Evolutionary conservation across 2,888 invertebrate genomes (phyloP), one percentile per base, ranked within the genome.

Genomic region (Epicampocera succincta): DNA sequence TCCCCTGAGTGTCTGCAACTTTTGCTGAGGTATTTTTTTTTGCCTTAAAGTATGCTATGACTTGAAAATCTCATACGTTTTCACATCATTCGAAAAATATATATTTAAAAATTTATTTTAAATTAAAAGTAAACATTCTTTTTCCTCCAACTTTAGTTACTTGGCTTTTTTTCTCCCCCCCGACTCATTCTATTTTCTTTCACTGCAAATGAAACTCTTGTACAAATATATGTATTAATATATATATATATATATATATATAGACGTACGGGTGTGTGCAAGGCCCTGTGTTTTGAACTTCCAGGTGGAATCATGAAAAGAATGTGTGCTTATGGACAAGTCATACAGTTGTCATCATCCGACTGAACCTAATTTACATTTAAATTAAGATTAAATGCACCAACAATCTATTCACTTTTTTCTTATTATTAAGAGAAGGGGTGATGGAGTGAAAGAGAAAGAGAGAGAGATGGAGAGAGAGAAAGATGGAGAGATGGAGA

Each of bases 301-400:
- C 25, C 15, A 9, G 3, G 33, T 56, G 15, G 15, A 56, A 17
- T 11, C 17, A 12, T n/a, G 38, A 9, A 42, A 21, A 71, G 50
- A 25, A 42, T 42, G 50, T 38, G 42, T 42, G 13, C 40, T 44
- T 40, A 15, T 25, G 60, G 52, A 61, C 74, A 72, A 71, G 72
- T 78, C 68, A 65, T 79, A 61, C 46, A 71, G 79, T 71, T 83
- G 74, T 82, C 76, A 77, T 69, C 74, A 77, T 76, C 50, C 56
- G 80, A 85, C 84, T 84, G 85, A 84, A 85, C 84, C 84, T 85
- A 84, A 85, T 85, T 85, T 84, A 71, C 84, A 84, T 83, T 84
- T 84, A 84, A 85, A 84, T 85, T 85, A 85, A 81, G 72, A 85
- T 84, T 81, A 78, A 83, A 85, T 72, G 25, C 44, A 71, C 63